These are phyloP conservation scores for Drosophila carrolli DNA, from an alignment of 1,140 invertebrate genomes.

Conservation along the genomic window DNA sequence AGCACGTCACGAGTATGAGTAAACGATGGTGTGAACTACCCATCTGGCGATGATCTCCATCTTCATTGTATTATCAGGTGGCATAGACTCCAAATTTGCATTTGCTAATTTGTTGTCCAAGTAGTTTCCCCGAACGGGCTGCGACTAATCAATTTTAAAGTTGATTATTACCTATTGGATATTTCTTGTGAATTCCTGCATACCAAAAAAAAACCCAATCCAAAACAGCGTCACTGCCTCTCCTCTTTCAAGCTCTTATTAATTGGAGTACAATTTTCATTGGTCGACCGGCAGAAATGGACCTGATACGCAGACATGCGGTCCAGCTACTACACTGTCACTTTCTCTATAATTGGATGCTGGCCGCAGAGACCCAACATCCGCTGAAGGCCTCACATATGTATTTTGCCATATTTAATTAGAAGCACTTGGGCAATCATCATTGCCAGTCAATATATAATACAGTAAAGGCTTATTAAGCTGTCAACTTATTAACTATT, in stretches of 20 bases:
- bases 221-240: not conserved
- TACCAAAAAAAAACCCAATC: constrained; percentile 5
- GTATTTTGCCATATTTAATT: constrained; percentile 59
- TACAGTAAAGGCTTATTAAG: constrained; percentile 1
- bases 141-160: not conserved
- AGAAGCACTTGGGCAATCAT: constrained; percentile 32
- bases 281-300: not conserved
- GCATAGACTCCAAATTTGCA: not conserved
- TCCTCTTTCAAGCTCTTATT: constrained; percentile 30
- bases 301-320: constrained; percentile 3
- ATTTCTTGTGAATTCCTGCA: constrained; percentile 35
- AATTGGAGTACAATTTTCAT: constrained; percentile 45
- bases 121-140: not conserved
- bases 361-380: constrained; percentile 34
- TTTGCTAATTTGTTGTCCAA: constrained; percentile 14
- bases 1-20: constrained; percentile 40
- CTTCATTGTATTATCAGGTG: not conserved
- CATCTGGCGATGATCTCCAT: constrained; percentile 3
- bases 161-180: not conserved
- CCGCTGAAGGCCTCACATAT: constrained; percentile 45
- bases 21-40: not conserved
- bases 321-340: constrained; percentile 35
- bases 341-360: constrained; percentile 73
- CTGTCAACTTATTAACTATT: no score
- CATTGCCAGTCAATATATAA: not conserved